phyloP scores from a whole-genome alignment of 2,797 vertebrate species.

The Oophaga sylvatica region DNA sequence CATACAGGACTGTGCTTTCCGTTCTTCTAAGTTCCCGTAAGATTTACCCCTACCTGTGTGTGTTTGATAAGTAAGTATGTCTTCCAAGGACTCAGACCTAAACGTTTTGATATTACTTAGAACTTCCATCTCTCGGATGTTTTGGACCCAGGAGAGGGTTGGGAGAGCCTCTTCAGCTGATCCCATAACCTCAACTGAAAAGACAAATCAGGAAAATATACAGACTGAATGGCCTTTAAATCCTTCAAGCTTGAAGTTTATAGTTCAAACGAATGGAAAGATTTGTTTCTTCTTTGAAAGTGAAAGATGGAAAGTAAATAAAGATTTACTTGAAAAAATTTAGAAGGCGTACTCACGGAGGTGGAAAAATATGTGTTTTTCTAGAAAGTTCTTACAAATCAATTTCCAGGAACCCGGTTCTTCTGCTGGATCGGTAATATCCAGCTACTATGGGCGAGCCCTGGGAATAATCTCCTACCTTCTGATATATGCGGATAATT shows the following conservation, averaged over 20 bases:
- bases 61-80: background rate
- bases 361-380: no score
- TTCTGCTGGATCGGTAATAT: no score
- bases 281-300: constrained; percentile 33
- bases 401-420: no score
- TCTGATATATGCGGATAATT: no score
- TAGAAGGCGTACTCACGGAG: background rate
- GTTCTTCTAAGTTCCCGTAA: background rate
- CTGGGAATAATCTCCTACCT: no score
- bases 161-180: background rate
- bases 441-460: no score
- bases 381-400: background rate
- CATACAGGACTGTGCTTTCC: background rate
- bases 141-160: constrained; percentile 18
- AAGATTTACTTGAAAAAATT: constrained; percentile 19
- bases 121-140: constrained; percentile 32
- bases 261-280: constrained; percentile 37
- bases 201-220: background rate
- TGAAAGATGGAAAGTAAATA: constrained; percentile 31
- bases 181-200: background rate
- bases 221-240: constrained; percentile 43
- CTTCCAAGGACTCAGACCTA: background rate
- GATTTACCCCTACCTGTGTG: background rate
- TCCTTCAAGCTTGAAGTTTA: constrained; percentile 43
- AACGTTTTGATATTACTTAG: constrained; percentile 16